Base-by-base conservation (phyloP, 2,888 invertebrate species). In the Clistopyga incitator region DNA sequence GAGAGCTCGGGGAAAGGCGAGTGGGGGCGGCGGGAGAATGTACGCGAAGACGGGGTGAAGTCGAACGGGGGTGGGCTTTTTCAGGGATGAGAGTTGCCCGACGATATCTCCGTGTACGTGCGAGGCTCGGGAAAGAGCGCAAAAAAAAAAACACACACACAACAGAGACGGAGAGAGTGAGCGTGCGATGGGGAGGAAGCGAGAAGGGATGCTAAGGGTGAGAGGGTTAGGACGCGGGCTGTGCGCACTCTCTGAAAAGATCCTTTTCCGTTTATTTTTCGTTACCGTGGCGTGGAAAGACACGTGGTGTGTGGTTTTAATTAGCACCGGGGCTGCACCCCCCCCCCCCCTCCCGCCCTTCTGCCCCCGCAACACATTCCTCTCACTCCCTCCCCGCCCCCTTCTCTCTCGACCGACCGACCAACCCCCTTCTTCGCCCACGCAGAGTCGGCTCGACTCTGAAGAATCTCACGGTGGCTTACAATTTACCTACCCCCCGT, bases 241-340 rank as follows among this genome's bases (percentile, higher is more conserved):
- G 81, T 76, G 74, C 76, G 84, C 70, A 78, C 81, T 82, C 81
- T 82, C 79, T 92, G 90, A 92, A 92, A 91, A 91, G 91, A 91
- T 90, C 88, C 88, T 91, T 90, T 89, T 87, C 87, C 88, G 87
- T 88, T 86, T 92, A 90, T 92, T 91, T 90, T 90, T 89, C 88
- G 87, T 84, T 70, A 45, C 68, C 90, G 87, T 86, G 88, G 88
- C 87, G 89, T 89, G 89, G 90, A 92, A 92, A 92, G 91, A 92
- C 90, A 90, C 89, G 89, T 89, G 90, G 87, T 89, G 88, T 89
- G 88, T 87, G 88, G 86, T 90, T 90, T 89, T 91, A 91, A 91
- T 91, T 91, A 91, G 90, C 90, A 87, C 87, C 88, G 86, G 88
- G 85, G 88, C 85, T 87, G 88, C 87, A 87, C 87, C 89, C 85